Percentiles rank a stretch among this genome's conserved stretches.
Evolutionary conservation across 2,113 vertebrate genomes (phyloP).

Genomic region (Callipepla squamata): DNA sequence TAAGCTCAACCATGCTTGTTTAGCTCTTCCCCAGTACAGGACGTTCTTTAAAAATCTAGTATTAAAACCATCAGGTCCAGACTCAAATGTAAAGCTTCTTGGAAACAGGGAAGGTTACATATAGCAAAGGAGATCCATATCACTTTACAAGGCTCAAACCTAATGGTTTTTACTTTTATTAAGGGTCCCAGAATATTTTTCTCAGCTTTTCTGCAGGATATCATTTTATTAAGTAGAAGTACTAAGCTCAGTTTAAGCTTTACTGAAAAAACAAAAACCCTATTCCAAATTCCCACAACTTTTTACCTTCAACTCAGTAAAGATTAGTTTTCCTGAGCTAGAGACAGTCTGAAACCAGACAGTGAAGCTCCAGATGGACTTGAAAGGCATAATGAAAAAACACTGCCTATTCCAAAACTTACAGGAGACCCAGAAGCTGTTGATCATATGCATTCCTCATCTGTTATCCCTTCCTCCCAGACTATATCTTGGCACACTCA

Average conservation of each 20-base stretch:
- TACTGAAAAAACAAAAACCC: background rate
- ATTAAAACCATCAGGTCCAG: background rate
- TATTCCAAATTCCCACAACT: background rate
- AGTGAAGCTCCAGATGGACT: background rate
- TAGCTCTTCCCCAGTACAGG: background rate
- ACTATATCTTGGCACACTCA: background rate
- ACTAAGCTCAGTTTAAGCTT: background rate
- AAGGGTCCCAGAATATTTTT: background rate
- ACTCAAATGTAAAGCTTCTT: background rate
- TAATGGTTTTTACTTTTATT: background rate
- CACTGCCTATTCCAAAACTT: background rate
- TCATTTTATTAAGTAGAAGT: background rate
- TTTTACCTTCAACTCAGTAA: background rate
- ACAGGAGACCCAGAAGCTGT: background rate
- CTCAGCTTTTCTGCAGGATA: background rate
- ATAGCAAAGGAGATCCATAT: background rate
- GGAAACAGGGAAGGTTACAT: background rate
- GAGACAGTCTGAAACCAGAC: background rate
- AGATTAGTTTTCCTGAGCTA: constrained; percentile 22
- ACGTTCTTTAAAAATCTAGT: background rate
- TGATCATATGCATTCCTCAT: background rate
- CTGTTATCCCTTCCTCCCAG: background rate
- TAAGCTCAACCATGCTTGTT: background rate
- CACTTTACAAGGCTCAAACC: background rate
- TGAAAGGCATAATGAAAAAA: background rate